These are phyloP conservation scores for Eumaeus atala DNA, from an alignment of 1,140 invertebrate genomes.

Conservation along the genomic window DNA sequence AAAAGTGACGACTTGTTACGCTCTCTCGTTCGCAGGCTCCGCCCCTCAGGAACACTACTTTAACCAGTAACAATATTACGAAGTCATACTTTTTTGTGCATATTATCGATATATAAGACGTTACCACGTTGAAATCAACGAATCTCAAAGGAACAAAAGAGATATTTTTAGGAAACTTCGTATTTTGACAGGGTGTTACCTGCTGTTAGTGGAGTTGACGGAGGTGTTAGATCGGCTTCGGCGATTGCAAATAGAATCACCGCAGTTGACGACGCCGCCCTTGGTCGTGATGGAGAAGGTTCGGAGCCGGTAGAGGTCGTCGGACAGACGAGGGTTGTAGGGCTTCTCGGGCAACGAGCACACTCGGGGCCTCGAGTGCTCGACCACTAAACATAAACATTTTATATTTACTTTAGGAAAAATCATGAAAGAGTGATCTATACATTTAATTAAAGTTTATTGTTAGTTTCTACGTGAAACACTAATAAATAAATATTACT, in stretches of 20 bases:
- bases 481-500: too few species aligned
- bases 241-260: constrained; percentile 89
- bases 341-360: constrained; percentile 88
- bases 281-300: constrained; percentile 93
- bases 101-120: too few species aligned
- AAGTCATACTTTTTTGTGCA: too few species aligned
- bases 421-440: too few species aligned
- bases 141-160: background rate
- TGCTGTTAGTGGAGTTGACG: constrained; percentile 86
- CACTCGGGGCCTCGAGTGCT: constrained; percentile 86
- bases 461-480: too few species aligned
- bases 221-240: constrained; percentile 88
- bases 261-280: constrained; percentile 89
- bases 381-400: constrained; percentile 78
- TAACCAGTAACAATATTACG: too few species aligned
- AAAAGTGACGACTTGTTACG: too few species aligned
- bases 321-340: constrained; percentile 86
- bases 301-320: constrained; percentile 88
- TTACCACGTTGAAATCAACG: too few species aligned
- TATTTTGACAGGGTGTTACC: constrained; percentile 62
- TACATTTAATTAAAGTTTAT: too few species aligned
- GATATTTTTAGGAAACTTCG: background rate
- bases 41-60: too few species aligned
- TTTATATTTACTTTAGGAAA: too few species aligned
- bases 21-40: too few species aligned